A percentile compares a stretch with the other conserved stretches of the same genome.
Conservation (phyloP, 2,113 vertebrate species). For the Leptosomus discolor region DNA sequence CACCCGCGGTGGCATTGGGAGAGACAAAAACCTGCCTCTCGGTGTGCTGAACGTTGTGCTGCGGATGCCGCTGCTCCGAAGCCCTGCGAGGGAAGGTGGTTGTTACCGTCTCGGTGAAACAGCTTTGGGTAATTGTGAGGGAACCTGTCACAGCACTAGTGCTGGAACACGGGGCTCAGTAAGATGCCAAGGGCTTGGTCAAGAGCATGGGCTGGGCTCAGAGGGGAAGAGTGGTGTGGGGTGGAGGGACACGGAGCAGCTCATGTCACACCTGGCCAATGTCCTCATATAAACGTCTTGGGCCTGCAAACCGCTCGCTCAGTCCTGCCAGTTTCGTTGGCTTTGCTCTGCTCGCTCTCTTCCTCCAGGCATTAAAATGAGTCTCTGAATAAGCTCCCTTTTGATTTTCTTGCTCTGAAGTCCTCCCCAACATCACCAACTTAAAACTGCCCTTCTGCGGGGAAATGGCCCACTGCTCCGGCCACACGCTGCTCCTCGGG, state of each 20-base stretch:
- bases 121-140: background rate
- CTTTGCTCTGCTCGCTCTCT: background rate
- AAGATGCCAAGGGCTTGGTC: background rate
- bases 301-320: background rate
- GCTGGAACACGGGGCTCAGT: background rate
- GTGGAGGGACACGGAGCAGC: background rate
- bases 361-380: background rate
- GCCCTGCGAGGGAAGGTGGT: background rate
- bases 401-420: background rate
- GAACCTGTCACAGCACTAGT: background rate
- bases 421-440: background rate
- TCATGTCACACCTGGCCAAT: background rate
- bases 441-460: background rate
- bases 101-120: accelerated
- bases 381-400: background rate
- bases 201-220: background rate
- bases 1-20: accelerated
- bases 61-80: background rate
- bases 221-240: background rate
- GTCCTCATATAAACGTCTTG: background rate
- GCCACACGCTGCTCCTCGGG: background rate
- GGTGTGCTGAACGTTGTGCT: background rate
- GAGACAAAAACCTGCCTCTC: background rate
- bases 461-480: accelerated
- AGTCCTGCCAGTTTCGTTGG: background rate